Evolutionary conservation across 2,888 invertebrate genomes (phyloP).

Genomic region (Phyllotreta cruciferae): DNA sequence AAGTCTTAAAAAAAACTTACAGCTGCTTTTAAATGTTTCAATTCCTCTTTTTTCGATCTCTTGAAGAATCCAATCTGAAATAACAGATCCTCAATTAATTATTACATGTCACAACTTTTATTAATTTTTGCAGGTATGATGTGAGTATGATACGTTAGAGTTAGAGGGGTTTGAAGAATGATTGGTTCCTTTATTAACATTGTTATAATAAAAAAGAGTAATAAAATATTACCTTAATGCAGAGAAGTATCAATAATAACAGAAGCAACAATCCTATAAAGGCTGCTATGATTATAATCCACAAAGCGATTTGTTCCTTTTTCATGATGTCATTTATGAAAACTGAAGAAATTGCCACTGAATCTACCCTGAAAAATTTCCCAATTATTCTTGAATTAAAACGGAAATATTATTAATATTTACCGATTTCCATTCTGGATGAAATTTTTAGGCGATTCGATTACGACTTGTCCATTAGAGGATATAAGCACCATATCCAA

Average conservation of each 20-base stretch:
- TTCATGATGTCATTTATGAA: constrained; percentile 54
- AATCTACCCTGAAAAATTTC: constrained; percentile 45
- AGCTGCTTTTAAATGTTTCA: constrained; percentile 58
- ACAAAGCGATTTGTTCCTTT: constrained; percentile 52
- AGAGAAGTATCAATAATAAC: constrained; percentile 56
- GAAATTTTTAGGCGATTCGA: constrained; percentile 47
- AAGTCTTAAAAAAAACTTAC: constrained; percentile 38
- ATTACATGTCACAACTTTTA: too few relatives aligned
- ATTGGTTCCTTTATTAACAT: too few relatives aligned
- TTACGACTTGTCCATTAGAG: constrained; percentile 51
- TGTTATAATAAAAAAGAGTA: not conserved
- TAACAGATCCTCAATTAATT: too few relatives aligned
- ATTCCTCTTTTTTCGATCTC: constrained; percentile 60
- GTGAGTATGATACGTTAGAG: too few relatives aligned
- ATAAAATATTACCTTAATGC: constrained; percentile 50
- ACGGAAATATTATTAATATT: not conserved
- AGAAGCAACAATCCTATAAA: constrained; percentile 59
- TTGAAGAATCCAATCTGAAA: constrained; percentile 63
- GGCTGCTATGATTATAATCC: constrained; percentile 60
- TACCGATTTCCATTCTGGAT: constrained; percentile 45
- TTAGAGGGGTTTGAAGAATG: too few relatives aligned
- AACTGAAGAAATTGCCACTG: constrained; percentile 51
- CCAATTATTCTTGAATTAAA: not conserved
- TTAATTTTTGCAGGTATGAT: not conserved
- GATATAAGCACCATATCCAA: constrained; percentile 57